Conservation (phyloP, 2,797 vertebrate species). For the Megaceryle alcyon region DNA sequence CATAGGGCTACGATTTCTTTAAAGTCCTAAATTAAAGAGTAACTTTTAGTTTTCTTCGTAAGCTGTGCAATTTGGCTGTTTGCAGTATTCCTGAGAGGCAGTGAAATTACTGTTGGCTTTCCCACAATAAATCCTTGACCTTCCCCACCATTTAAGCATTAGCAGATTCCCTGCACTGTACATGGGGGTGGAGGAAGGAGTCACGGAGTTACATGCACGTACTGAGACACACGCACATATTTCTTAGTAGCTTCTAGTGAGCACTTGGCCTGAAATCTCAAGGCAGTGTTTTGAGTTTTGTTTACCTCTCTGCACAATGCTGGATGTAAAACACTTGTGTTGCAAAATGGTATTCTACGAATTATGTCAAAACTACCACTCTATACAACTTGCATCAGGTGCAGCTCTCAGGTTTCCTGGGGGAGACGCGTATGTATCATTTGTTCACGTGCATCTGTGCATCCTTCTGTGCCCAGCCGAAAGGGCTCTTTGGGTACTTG, state of each 20-base stretch:
- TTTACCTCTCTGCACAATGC: background rate
- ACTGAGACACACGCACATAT: background rate
- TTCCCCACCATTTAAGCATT: constrained; percentile 24
- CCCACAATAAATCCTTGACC: constrained; percentile 33
- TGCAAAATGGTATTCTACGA: background rate
- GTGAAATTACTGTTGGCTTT: constrained; percentile 26
- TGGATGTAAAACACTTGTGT: background rate
- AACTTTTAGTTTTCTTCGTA: constrained; percentile 1
- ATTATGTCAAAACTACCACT: background rate
- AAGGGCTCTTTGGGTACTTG: background rate
- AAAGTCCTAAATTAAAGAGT: background rate
- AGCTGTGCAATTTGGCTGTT: background rate
- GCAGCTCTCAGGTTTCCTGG: background rate
- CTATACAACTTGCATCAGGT: rapidly evolving
- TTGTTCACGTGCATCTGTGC: background rate
- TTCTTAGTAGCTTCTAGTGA: background rate
- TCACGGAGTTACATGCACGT: background rate
- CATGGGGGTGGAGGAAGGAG: background rate
- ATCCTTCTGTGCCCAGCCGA: background rate
- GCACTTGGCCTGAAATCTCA: background rate
- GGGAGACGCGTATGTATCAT: background rate
- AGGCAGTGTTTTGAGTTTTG: background rate
- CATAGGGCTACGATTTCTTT: background rate
- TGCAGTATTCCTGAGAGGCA: background rate
- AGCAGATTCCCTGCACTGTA: background rate